Conservation (phyloP, 1,140 invertebrate genomes). For the Reticulitermes speratus region DNA sequence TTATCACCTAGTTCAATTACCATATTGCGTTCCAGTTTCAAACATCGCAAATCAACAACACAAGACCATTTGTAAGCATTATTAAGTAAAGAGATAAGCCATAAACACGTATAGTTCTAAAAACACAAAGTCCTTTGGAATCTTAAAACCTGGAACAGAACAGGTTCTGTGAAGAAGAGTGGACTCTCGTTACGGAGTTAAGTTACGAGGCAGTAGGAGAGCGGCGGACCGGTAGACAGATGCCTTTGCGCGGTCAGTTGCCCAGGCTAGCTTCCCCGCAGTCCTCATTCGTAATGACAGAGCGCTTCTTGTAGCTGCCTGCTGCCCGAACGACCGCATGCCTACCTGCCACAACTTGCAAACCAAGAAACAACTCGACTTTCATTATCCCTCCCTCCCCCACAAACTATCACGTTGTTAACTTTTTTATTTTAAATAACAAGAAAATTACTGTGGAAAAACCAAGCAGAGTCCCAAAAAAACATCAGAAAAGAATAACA, state of each 20-base stretch:
- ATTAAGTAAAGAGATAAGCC: too few species aligned
- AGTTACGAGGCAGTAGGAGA: not conserved
- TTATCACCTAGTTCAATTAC: too few species aligned
- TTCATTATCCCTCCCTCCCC: not conserved
- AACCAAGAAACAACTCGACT: conserved; percentile 1
- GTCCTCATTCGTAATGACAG: not conserved
- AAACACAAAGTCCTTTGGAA: not conserved
- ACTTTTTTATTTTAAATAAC: not conserved
- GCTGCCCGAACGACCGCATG: not conserved
- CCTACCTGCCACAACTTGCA: not conserved
- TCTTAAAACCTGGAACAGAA: not conserved
- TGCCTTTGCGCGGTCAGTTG: not conserved
- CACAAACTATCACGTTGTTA: not conserved
- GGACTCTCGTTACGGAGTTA: not conserved
- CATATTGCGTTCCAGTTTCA: too few species aligned
- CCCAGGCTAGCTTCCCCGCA: not conserved
- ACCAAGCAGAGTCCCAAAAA: not conserved
- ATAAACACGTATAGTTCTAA: not conserved
- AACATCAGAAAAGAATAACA: not conserved
- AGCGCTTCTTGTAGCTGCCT: not conserved
- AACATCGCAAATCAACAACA: too few species aligned
- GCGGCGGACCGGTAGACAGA: not conserved
- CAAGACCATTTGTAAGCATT: too few species aligned
- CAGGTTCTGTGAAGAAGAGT: not conserved
- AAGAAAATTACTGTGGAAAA: not conserved